phyloP scores from a whole-genome alignment of 2,797 vertebrate genomes.

The Poecilia gillii region DNA sequence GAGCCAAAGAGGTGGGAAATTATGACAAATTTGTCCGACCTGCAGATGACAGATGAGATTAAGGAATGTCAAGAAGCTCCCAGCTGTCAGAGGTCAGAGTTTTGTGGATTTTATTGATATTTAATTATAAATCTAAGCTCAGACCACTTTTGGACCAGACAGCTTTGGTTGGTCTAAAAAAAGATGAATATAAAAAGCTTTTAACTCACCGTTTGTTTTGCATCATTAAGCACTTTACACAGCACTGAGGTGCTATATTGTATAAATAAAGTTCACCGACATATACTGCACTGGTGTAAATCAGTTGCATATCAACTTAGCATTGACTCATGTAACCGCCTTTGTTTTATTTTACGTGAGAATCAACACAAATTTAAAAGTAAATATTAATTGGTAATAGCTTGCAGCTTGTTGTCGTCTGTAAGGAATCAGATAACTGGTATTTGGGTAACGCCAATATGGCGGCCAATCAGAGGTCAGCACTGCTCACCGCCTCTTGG shows the following conservation, averaged over 20 bases:
- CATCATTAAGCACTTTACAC: too few relatives aligned
- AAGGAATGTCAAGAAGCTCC: not conserved
- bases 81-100: not conserved
- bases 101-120: not conserved
- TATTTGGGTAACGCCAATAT: not conserved
- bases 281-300: not conserved
- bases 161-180: not conserved
- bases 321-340: not conserved
- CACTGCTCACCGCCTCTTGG: not conserved
- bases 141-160: not conserved
- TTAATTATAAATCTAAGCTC: not conserved
- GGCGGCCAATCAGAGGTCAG: not conserved
- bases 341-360: not conserved
- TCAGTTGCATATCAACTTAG: not conserved
- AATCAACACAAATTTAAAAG: not conserved
- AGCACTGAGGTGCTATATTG: too few relatives aligned
- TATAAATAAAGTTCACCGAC: too few relatives aligned
- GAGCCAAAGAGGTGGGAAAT: slow-evolving; percentile 19
- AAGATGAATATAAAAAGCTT: not conserved
- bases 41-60: not conserved
- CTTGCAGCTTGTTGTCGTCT: not conserved
- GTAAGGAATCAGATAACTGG: not conserved
- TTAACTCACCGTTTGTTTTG: too few relatives aligned
- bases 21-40: not conserved
- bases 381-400: not conserved